Base-by-base conservation (phyloP, 1,140 invertebrate species). In the Trialeurodes vaporariorum region DNA sequence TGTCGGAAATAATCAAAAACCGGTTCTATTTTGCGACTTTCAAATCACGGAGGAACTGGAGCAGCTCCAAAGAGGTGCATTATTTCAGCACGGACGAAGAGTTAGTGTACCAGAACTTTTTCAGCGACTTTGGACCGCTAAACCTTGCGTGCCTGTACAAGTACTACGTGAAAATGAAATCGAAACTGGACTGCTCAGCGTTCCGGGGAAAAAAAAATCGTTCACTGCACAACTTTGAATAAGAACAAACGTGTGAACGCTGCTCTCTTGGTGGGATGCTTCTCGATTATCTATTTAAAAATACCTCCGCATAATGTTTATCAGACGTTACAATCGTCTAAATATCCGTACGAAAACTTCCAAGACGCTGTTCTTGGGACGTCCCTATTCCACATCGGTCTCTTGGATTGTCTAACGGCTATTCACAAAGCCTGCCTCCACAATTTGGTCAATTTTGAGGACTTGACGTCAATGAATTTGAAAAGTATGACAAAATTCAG, bases 91-190 rank as follows among this genome's bases (percentile, higher is more conserved):
- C 96, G 34, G 95, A 98, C 79, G 87, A 93, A 78, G 91, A 96
- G 75, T 83, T 96, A 34, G 84, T 94, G 12, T 98, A 98, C 83
- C 93, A 97, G 81, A 95, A 93, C 79, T 99, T 98, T 81, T 98
- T 96, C 80, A 86, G 89, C 67, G 97, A 99, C 80, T 99, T 98
- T 83, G 97, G 97, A 9, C 97, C 97, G 0, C 81, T 98, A 59
- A 98, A 98, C 83, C 83, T 98, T 70, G 92, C 93, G 63, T 93
- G 96, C 85, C 79, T 98, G 25, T 98, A 96, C 81, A 84, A 91
- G 71, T 98, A 98, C 78, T 98, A 94, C 79, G 85, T 86, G 71
- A 95, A n/a, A n/a, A n/a, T n/a, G n/a, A n/a, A n/a, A n/a, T n/a
- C n/a, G n/a, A n/a, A n/a, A n/a, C n/a, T n/a, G n/a, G n/a, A n/a